Conservation (phyloP, 2,888 invertebrate genomes). For the Drosophila prostipennis region DNA sequence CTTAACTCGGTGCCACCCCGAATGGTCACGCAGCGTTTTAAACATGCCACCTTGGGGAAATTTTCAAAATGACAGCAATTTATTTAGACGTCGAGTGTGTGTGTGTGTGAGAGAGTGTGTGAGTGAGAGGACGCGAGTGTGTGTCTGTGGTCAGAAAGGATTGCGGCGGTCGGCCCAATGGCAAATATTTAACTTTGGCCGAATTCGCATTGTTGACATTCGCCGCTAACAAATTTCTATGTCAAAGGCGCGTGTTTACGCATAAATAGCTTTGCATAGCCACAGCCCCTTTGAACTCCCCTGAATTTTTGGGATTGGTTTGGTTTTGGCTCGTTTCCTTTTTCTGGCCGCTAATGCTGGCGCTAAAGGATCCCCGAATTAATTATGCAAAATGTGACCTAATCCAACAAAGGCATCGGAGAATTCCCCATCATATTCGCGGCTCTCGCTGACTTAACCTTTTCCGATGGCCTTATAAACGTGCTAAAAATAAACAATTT, state of each 20-base stretch:
- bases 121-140: neutral
- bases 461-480: slow-evolving; percentile 74
- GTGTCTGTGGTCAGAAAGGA: slow-evolving; percentile 50
- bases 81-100: slow-evolving; percentile 60
- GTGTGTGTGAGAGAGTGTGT: neutral
- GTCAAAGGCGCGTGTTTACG: slow-evolving; percentile 69
- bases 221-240: slow-evolving; percentile 49
- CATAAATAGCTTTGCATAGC: slow-evolving; percentile 66
- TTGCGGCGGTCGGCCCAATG: slow-evolving; percentile 48
- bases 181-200: slow-evolving; percentile 70
- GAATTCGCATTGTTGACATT: slow-evolving; percentile 65
- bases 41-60: slow-evolving; percentile 75
- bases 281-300: slow-evolving; percentile 55
- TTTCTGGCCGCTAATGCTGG: slow-evolving; percentile 9
- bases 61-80: slow-evolving; percentile 75
- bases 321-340: slow-evolving; percentile 9
- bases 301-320: slow-evolving; percentile 13
- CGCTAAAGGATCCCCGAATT: slow-evolving; percentile 52
- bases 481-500: slow-evolving; percentile 79
- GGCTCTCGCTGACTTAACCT: slow-evolving; percentile 65
- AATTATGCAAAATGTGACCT: slow-evolving; percentile 77
- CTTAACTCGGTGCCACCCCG: slow-evolving; percentile 8
- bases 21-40: slow-evolving; percentile 46
- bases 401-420: slow-evolving; percentile 53
- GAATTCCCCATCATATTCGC: slow-evolving; percentile 44